Base-by-base conservation (phyloP, 2,888 invertebrate genomes). In the Dione vanillae region DNA sequence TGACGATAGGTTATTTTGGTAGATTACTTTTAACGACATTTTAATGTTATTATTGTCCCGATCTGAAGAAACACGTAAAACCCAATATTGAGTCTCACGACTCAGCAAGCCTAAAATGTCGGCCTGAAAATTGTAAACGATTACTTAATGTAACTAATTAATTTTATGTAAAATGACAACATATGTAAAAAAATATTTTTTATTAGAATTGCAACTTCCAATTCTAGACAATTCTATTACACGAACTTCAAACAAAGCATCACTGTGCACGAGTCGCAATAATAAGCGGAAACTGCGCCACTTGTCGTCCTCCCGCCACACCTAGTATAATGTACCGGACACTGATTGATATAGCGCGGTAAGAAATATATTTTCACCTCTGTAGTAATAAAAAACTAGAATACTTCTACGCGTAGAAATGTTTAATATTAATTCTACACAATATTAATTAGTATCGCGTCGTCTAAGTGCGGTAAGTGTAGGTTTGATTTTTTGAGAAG, bases 211-310 rank as follows among this genome's bases (percentile, higher is more conserved):
- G 20, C 27, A 70, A 41, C 10, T 16, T 54, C 83, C 83, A 82
- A 78, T 82, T 19, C 71, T 35, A 59, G 35, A 16, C 11, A 43
- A 14, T 20, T 27, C 16, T 43, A 83, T 70, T 81, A 80, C 74
- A 78, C 73, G 74, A 77, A 82, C 80, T 84, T 85, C 82, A 83
- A 87, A 88, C 88, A 88, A 87, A 88, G 85, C 86, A 80, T 76
- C 74, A 80, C 76, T 79, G 79, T 77, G 79, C 43, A n/a, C 80
- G 79, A 74, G 79, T 76, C 73, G 82, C 82, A 85, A 86, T 88
- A 88, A 88, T 85, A 87, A 85, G 86, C 86, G 87, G 88, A 88
- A 86, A 85, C 83, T 80, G 76, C 76, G 77, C 75, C 75, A 74
- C 74, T 71, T 72, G 71, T 49, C 62, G 68, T 51, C 58, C 68